Evolutionary conservation across 2,113 vertebrate genomes (phyloP).

Genomic region (Onychostruthus taczanowskii): DNA sequence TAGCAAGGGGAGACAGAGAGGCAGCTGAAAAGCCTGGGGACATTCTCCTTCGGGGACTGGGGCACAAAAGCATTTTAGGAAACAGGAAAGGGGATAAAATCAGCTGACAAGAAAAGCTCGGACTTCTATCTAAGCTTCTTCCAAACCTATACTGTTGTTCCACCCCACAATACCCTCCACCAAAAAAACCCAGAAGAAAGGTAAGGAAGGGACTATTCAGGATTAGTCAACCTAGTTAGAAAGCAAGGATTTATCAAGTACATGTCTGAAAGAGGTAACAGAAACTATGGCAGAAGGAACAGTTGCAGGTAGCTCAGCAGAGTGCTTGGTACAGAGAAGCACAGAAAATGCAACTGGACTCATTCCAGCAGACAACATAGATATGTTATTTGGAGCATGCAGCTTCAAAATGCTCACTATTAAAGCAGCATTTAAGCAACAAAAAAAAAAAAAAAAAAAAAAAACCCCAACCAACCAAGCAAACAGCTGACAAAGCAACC

Average conservation of each 20-base stretch:
- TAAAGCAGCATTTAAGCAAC: not conserved
- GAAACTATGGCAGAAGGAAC: not conserved
- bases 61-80: not conserved
- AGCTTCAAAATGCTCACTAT: not conserved
- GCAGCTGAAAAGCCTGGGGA: not conserved
- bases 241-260: not conserved
- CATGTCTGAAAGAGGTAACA: not conserved
- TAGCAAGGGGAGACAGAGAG: not conserved
- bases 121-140: not conserved
- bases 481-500: not conserved
- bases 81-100: not conserved
- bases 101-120: not conserved
- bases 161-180: too few relatives aligned
- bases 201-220: not conserved
- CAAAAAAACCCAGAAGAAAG: not conserved
- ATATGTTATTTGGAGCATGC: not conserved
- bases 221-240: not conserved
- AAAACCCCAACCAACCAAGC: not conserved
- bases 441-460: not conserved
- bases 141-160: rapidly evolving
- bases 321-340: not conserved
- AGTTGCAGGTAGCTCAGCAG: not conserved
- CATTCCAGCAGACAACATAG: not conserved
- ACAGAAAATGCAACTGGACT: not conserved
- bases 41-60: not conserved